Base-by-base conservation (phyloP, 2,888 invertebrate species). In the Nemurella pictetii region DNA sequence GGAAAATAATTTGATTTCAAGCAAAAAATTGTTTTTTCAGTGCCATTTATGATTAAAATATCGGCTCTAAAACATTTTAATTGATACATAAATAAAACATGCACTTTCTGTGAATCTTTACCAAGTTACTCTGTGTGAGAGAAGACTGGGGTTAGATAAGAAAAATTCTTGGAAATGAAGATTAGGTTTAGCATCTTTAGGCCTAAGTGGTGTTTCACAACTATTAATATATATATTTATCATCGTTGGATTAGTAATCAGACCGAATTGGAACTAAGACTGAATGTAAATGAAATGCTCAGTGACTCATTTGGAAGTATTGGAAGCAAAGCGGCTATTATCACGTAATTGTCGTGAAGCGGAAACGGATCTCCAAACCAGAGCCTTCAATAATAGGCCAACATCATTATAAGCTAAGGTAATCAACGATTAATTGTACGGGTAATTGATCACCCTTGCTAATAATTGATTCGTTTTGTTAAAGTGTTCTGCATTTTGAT, bases 301-400 rank as follows among this genome's bases (percentile, higher is more conserved):
- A n/a, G n/a, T 55, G 55, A 55, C 15, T 55, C 9, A 55, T 55
- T 35, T 12, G n/a, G 55, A 55, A 20, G 9, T 55, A 20, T 55
- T 55, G 12, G 3, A 32, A 32, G n/a, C n/a, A n/a, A n/a, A n/a
- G n/a, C n/a, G 20, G 55, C 12, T 55, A 55, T 55, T 55, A 12
- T 12, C 55, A 55, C 55, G 3, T 55, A 55, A 55, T 55, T 55
- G 55, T 55, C 55, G 55, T 20, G 20, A 20, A 12, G 20, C 55
- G 55, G 55, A 55, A 78, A 20, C 78, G 78, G 78, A 78, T 20
- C 78, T 78, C 30, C 28, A 78, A 78, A 4, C 78, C 78, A 78
- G 5, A 25, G 78, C 0, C 30, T 78, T 7, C 78, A 55, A 55
- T 78, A 78, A 78, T 78, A 29, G 30, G 29, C 29, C 78, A 78